Percentiles rank a stretch among this genome's conserved stretches.
Evolutionary conservation across 1,140 invertebrate species (phyloP).

Genomic region (Cotesia typhae): DNA sequence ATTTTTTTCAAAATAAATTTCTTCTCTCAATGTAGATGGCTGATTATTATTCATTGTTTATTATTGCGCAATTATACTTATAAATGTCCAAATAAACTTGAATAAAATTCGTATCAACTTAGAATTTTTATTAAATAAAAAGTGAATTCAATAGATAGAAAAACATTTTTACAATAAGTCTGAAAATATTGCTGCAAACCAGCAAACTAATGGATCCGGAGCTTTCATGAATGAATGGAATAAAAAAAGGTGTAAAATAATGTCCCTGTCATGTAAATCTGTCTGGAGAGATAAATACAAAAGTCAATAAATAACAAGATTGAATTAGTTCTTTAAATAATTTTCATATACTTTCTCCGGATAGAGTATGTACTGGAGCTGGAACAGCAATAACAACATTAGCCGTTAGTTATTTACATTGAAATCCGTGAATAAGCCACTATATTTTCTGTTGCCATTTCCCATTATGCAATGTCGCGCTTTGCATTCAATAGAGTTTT

Average conservation of each 20-base stretch:
- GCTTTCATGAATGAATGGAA: neutral
- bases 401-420: constrained; percentile 13
- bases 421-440: constrained; percentile 13
- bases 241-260: neutral
- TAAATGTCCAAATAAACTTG: too few species aligned
- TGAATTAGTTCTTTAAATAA: neutral
- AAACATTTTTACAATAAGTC: too few species aligned
- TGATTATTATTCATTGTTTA: too few species aligned
- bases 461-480: constrained; percentile 46
- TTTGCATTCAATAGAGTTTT: constrained; percentile 44
- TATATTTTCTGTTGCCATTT: constrained; percentile 35
- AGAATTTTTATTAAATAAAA: too few species aligned
- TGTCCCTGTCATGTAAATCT: neutral
- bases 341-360: neutral
- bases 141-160: too few species aligned
- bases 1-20: too few species aligned
- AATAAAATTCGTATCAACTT: too few species aligned
- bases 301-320: neutral
- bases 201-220: too few species aligned
- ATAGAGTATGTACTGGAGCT: neutral
- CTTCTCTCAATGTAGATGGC: too few species aligned
- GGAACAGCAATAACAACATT: too few species aligned
- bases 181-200: too few species aligned
- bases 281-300: neutral
- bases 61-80: too few species aligned